Base-by-base conservation (phyloP, 2,113 vertebrate genomes). In the Thunnus thynnus region DNA sequence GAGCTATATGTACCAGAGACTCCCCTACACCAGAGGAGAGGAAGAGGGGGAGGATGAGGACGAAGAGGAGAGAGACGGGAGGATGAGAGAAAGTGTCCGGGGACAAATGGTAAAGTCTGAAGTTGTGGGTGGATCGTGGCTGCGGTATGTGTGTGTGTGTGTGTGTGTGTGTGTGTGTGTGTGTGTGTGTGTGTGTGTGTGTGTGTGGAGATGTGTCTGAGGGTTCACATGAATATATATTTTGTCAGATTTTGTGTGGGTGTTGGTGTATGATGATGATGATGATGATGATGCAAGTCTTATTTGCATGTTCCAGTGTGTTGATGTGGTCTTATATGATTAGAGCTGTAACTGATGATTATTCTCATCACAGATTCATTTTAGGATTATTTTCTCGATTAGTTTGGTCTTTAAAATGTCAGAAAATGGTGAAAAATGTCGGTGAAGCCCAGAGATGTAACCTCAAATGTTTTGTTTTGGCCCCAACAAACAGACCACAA, bases 1-100 rank as follows among this genome's bases (percentile, higher is more conserved):
- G 86, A 91, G 82, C 89, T 94, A 93, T 20, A 73, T 93, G 90
- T 94, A 94, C 85, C 94, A 88, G 78, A 82, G 91, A 20, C 93
- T 94, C 66, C 88, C 93, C 78, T 94, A 85, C 78, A 67, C 46
- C 87, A 88, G 92, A 84, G 91, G 85, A 75, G 88, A 90, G 85
- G 91, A 86, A 82, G 89, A 82, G 63, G 90, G 71, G 55, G 92
- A 88, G 44, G 82, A 83, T 20, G 76, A 84, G 51, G 90, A 91
- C 0, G 89, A 88, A 50, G 86, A 92, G 68, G 87, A 91, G 65
- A 72, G 82, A 57, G 78, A 64, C 78, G 61, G 84, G 48, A 92
- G 75, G 72, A 85, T 74, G 51, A 76, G 56, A 20, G 84, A 63
- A 22, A 82, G 81, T 64, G 78, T 72, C 82, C 83, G 76, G 32